Base-by-base conservation (phyloP, 2,888 invertebrate species). In the Erynnis tages region DNA sequence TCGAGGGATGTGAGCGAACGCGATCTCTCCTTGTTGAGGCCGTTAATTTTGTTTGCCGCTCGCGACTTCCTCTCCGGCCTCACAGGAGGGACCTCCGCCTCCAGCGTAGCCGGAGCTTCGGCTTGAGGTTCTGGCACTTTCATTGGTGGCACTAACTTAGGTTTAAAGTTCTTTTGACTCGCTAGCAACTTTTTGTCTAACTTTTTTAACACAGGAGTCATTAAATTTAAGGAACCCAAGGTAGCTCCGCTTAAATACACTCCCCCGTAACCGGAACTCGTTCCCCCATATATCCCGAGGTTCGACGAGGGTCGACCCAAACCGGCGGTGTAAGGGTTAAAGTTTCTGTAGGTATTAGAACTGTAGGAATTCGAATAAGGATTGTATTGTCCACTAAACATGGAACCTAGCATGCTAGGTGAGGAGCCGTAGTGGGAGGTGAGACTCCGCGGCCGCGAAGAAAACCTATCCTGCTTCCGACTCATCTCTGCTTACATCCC, bases 221-320 rank as follows among this genome's bases (percentile, higher is more conserved):
- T 86, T 45, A 92, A 82, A 76, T 91, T 92, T 32, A 91, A 81
- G 2, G 92, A 92, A 14, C 91, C 87, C 47, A 92, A 77, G 2
- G 91, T 76, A 19, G 89, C 90, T 27, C 92, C 89, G 52, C 93
- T 93, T 58, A 94, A 81, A 53, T 93, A 93, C 17, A 93, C 83
- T 40, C 93, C 93, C 6, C 94, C 94, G 66, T 94, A 94, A 4
- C 93, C 93, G 2, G 92, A 92, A 55, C 91, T 79, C 0, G 92
- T 92, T 23, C 92, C 92, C 2, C 92, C 92, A 56, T 93, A 93
- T 50, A 92, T 87, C n/a, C 86, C 83, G 37, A 82, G 70, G 59
- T 80, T 82, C 3, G 82, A 79, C 2, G 83, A 79, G n/a, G 79
- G 66, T 29, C 89, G 71, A 1, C 84, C 82, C 61, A 87, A 71